Conservation (phyloP, 1,140 invertebrate species). For the Leguminivora glycinivorella region DNA sequence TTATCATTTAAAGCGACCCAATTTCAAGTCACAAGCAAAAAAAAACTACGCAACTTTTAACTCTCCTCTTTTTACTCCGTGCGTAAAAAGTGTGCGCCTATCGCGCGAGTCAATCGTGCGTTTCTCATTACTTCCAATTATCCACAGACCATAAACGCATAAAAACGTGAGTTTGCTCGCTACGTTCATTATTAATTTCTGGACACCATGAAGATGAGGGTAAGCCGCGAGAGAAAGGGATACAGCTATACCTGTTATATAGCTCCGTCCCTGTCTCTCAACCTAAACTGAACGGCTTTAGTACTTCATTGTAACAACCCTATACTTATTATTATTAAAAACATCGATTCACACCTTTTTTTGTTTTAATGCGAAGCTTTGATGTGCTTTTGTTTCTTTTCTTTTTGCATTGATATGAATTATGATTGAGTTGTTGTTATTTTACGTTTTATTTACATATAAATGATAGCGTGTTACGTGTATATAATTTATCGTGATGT, state of each 20-base stretch:
- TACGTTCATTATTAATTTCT: not conserved
- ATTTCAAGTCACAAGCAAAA: not conserved
- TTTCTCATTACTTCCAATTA: constrained; percentile 18
- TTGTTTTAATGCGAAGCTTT: not conserved
- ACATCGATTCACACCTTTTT: constrained; percentile 11
- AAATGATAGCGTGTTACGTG: no score
- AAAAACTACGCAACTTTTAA: not conserved
- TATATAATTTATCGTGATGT: no score
- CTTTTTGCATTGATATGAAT: not conserved
- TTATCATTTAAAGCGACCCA: no score
- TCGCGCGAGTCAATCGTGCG: not conserved
- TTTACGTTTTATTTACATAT: no score
- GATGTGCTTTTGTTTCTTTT: not conserved
- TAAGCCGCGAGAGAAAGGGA: no score
- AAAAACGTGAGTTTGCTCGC: not conserved
- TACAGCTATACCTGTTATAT: no score
- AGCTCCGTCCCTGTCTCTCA: no score
- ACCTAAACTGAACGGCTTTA: no score
- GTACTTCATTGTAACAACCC: no score
- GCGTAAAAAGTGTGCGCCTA: not conserved
- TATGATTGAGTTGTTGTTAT: no score
- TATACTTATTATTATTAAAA: no score
- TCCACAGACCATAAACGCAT: not conserved
- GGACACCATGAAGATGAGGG: no score
- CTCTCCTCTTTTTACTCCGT: not conserved